These are phyloP conservation scores for Poicephalus gulielmi DNA, from an alignment of 2,113 vertebrate species.

Conservation along the genomic window DNA sequence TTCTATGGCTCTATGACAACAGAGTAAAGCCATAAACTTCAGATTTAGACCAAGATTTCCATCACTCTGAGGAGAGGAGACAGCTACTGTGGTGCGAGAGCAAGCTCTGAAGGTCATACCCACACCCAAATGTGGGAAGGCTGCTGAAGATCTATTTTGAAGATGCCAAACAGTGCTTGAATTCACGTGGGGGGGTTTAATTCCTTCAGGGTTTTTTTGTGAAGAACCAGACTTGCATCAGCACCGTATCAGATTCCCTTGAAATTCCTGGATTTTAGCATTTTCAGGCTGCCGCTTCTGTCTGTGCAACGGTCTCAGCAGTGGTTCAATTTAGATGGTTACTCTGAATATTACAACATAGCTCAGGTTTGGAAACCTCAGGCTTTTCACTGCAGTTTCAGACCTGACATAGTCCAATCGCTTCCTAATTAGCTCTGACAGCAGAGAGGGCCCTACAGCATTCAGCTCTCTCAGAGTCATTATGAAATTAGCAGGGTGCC, in stretches of 20 bases:
- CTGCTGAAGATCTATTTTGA: neutral
- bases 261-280: neutral
- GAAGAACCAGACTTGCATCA: neutral
- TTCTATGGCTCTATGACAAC: neutral
- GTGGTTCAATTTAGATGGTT: neutral
- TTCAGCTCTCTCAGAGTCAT: neutral
- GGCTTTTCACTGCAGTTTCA: neutral
- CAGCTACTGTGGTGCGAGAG: neutral
- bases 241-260: neutral
- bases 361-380: neutral
- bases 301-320: neutral
- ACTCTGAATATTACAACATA: neutral
- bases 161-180: neutral
- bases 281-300: neutral
- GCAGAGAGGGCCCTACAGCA: neutral
- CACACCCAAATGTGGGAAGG: neutral
- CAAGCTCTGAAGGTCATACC: neutral
- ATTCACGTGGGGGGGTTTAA: rapidly evolving
- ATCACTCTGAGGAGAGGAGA: neutral
- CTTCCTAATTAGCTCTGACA: constrained; percentile 41
- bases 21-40: neutral
- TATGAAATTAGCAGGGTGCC: constrained; percentile 42
- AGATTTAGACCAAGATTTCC: rapidly evolving
- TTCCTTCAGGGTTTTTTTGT: rapidly evolving
- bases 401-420: neutral